Evolutionary conservation across 2,888 invertebrate species (phyloP).

Genomic region (Cotesia congregata): DNA sequence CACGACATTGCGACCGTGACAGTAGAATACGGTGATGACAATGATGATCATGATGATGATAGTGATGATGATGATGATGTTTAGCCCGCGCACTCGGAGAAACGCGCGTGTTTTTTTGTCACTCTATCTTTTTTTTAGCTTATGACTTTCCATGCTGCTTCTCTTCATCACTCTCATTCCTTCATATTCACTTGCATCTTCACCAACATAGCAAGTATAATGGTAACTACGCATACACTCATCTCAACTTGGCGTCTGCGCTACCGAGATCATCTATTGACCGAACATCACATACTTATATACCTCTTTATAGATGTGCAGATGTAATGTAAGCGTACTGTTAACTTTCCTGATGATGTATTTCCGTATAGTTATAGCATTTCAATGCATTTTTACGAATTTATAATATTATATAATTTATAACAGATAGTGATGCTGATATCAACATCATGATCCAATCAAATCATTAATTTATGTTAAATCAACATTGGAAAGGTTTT

Average conservation of each 20-base stretch:
- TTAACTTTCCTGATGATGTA: constrained; percentile 4
- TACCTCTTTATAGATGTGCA: constrained; percentile 43
- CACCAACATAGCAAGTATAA: constrained; percentile 29
- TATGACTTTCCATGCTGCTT: constrained; percentile 20
- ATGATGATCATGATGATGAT: not conserved
- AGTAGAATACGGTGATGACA: not conserved
- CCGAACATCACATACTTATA: constrained; percentile 59
- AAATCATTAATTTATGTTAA: no score
- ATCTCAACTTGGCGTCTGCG: constrained; percentile 63
- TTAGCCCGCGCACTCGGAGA: constrained; percentile 24
- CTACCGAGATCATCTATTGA: constrained; percentile 66
- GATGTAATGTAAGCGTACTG: not conserved
- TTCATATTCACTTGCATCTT: constrained; percentile 16
- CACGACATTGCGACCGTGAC: constrained; percentile 60
- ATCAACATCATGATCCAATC: no score
- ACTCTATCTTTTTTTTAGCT: constrained; percentile 14
- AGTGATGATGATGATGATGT: not conserved
- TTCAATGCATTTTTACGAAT: not conserved
- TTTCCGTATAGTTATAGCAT: not conserved
- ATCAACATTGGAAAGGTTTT: not conserved
- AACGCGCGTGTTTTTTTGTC: constrained; percentile 37
- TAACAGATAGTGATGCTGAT: no score
- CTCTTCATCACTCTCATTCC: constrained; percentile 12
- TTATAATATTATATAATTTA: not conserved
- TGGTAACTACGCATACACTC: constrained; percentile 48